phyloP scores from a whole-genome alignment of 2,888 invertebrate genomes.

The Tuta absoluta region DNA sequence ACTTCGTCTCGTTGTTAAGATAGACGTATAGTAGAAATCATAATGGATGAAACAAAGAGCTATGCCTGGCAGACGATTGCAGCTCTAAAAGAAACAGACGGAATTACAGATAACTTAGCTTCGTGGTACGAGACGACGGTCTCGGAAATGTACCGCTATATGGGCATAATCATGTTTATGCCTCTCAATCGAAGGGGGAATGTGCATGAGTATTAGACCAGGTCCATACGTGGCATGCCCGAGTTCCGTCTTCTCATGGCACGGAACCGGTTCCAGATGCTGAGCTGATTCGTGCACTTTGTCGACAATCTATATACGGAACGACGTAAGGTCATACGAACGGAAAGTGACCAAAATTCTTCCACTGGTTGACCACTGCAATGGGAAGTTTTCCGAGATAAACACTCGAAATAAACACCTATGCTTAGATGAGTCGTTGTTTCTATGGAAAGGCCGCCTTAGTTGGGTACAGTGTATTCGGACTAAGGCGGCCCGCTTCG shows the following conservation, averaged over 20 bases:
- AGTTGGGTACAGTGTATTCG: neutral
- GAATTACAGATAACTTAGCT: neutral
- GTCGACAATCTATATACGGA: conserved; percentile 31
- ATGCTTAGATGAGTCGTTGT: neutral
- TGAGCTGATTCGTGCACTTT: conserved; percentile 31
- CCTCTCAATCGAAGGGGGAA: conserved; percentile 24
- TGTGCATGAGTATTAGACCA: conserved; percentile 23
- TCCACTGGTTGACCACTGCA: neutral
- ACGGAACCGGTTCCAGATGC: neutral
- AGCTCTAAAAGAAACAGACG: neutral
- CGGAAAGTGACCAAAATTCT: neutral
- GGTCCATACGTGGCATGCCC: conserved; percentile 34
- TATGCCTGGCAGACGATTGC: neutral
- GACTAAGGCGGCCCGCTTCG: neutral
- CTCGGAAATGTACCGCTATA: conserved; percentile 19
- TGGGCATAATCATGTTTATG: conserved; percentile 8
- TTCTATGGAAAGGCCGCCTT: neutral
- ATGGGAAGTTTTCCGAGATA: neutral
- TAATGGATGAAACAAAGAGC: neutral
- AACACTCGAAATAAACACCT: neutral
- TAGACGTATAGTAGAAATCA: too few relatives aligned
- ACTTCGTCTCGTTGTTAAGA: too few relatives aligned
- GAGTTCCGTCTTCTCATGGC: conserved; percentile 35
- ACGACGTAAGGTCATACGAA: neutral
- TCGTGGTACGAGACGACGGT: conserved; percentile 23